Evolutionary conservation across 2,113 vertebrate species (phyloP).

Genomic region (Megaptera novaeangliae): DNA sequence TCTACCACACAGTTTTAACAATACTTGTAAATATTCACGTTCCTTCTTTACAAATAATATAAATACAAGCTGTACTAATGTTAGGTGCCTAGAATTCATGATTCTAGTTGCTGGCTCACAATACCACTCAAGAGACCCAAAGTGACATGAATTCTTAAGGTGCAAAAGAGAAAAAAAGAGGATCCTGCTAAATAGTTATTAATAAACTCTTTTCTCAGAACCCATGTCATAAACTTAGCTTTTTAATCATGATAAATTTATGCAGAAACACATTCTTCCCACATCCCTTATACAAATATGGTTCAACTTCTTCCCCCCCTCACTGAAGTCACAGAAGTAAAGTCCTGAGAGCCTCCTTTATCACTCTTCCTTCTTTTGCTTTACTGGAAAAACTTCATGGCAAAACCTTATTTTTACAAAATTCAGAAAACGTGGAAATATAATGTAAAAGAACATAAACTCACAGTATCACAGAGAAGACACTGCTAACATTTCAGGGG

Average conservation of each 20-base stretch:
- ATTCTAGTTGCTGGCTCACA: neutral
- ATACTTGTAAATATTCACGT: neutral
- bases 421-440: neutral
- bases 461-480: neutral
- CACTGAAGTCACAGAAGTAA: neutral
- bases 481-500: neutral
- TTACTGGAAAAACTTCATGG: neutral
- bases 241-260: neutral
- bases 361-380: neutral
- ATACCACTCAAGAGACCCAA: neutral
- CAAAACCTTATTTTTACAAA: neutral
- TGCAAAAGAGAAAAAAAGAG: neutral
- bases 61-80: neutral
- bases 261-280: neutral
- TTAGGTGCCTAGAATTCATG: neutral
- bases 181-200: neutral
- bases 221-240: neutral
- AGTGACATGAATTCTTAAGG: neutral
- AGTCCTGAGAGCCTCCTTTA: neutral
- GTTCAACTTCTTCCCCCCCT: neutral
- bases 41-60: neutral
- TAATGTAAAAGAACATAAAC: neutral
- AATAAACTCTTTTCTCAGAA: neutral
- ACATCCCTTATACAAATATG: neutral
- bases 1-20: neutral